Percentiles rank a stretch among this genome's conserved stretches.
Evolutionary conservation across 2,888 invertebrate species (phyloP).

Genomic region (Agonopterix arenella): DNA sequence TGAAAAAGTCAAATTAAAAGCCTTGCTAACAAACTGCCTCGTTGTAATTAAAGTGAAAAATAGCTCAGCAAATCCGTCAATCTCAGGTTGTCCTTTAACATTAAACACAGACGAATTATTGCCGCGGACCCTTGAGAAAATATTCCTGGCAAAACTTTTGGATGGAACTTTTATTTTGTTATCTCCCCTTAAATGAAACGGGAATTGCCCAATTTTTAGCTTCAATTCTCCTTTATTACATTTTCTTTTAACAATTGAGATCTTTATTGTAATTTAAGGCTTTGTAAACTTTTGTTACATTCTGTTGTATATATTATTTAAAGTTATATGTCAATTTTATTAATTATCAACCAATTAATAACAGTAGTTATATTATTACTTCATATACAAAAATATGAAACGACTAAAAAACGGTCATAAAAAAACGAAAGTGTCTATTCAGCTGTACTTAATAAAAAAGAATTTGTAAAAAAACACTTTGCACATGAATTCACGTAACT

Average conservation of each 20-base stretch:
- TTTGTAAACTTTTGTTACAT: too few relatives aligned
- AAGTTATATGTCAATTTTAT: too few relatives aligned
- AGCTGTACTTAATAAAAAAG: too few relatives aligned
- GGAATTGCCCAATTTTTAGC: slow-evolving; percentile 8
- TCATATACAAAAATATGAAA: too few relatives aligned
- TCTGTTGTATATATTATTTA: too few relatives aligned
- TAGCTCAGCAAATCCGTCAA: slow-evolving; percentile 25
- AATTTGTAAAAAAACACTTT: too few relatives aligned
- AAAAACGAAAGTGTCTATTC: too few relatives aligned
- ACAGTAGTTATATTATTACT: too few relatives aligned
- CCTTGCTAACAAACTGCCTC: slow-evolving; percentile 20
- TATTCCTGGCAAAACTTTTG: slow-evolving; percentile 18
- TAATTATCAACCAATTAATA: too few relatives aligned
- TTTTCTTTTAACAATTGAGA: slow-evolving; percentile 5
- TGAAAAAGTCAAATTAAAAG: slow-evolving; percentile 15
- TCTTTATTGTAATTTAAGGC: too few relatives aligned
- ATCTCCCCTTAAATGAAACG: slow-evolving; percentile 26
- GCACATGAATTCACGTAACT: slow-evolving; percentile 25
- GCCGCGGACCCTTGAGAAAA: slow-evolving; percentile 17
- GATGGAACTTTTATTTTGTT: slow-evolving; percentile 39
- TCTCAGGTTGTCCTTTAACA: slow-evolving; percentile 26
- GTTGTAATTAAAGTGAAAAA: slow-evolving; percentile 34
- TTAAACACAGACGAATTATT: slow-evolving; percentile 32
- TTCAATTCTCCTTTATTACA: slow-evolving; percentile 6
- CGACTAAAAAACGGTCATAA: too few relatives aligned